These are phyloP conservation scores for Drosophila parthenogenetica DNA, from an alignment of 2,888 invertebrate genomes.

Conservation along the genomic window DNA sequence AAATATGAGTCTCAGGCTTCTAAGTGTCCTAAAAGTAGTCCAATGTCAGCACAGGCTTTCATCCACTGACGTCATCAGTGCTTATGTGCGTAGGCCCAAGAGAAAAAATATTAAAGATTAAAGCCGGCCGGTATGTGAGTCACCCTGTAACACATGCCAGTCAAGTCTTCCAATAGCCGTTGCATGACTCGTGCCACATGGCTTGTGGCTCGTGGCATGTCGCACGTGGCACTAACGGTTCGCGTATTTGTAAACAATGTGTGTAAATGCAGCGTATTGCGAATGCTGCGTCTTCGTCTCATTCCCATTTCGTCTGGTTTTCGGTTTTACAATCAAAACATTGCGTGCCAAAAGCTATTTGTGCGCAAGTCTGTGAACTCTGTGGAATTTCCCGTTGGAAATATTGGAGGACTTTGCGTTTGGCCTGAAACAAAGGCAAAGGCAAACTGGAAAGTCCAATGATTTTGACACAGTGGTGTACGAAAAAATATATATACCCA, in stretches of 20 bases:
- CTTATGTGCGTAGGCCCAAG: constrained; percentile 8
- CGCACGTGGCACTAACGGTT: constrained; percentile 54
- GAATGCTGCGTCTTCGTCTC: constrained; percentile 24
- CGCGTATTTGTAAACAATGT: constrained; percentile 70
- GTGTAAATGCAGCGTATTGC: constrained; percentile 25
- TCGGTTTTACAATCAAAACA: constrained; percentile 71
- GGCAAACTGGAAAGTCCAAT: constrained; percentile 34
- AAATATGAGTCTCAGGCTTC: constrained; percentile 5
- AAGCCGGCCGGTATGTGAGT: constrained; percentile 46
- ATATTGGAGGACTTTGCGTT: constrained; percentile 27
- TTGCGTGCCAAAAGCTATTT: constrained; percentile 26
- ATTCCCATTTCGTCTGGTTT: constrained; percentile 11
- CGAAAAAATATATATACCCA: background rate
- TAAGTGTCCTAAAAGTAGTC: constrained; percentile 54
- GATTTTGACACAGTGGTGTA: constrained; percentile 28
- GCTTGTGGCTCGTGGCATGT: constrained; percentile 30
- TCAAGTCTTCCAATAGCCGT: constrained; percentile 36
- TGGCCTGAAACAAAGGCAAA: constrained; percentile 31
- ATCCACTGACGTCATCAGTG: constrained; percentile 56
- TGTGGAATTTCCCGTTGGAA: constrained; percentile 45
- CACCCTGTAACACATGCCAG: background rate
- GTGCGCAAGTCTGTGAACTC: constrained; percentile 61
- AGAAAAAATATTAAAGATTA: constrained; percentile 22
- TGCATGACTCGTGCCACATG: constrained; percentile 28
- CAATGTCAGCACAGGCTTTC: constrained; percentile 53